Conservation (phyloP, 2,888 invertebrate genomes). For the Ectemnius cavifrons region DNA sequence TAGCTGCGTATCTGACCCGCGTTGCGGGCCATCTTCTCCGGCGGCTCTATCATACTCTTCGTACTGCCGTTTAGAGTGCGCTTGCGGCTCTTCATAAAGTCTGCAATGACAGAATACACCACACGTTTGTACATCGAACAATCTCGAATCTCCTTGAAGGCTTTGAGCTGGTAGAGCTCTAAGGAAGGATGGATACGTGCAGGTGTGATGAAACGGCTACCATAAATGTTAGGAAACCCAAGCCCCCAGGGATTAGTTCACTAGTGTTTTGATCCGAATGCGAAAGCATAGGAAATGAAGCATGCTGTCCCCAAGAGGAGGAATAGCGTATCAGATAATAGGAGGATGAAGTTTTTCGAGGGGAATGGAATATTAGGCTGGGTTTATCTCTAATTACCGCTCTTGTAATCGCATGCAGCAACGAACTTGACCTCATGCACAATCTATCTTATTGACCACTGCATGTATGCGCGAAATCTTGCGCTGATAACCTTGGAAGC, state of each 20-base stretch:
- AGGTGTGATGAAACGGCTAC: too few species aligned
- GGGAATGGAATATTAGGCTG: background rate
- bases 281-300: background rate
- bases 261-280: background rate
- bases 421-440: constrained; percentile 54
- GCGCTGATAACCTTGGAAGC: constrained; percentile 48
- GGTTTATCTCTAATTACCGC: constrained; percentile 32
- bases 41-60: constrained; percentile 75
- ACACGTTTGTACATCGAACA: background rate
- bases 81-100: constrained; percentile 85
- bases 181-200: too few species aligned
- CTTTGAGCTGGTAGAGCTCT: too few species aligned
- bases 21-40: constrained; percentile 77
- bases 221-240: too few species aligned
- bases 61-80: constrained; percentile 80
- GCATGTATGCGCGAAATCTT: constrained; percentile 45
- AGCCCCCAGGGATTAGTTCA: too few species aligned
- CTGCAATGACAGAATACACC: constrained; percentile 80
- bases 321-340: background rate
- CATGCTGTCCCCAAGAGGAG: background rate
- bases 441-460: constrained; percentile 31
- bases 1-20: constrained; percentile 77
- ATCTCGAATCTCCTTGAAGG: background rate
- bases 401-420: constrained; percentile 48
- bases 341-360: background rate